Evolutionary conservation across 2,888 invertebrate species (phyloP).

Genomic region (Caenorhabditis sp.): DNA sequence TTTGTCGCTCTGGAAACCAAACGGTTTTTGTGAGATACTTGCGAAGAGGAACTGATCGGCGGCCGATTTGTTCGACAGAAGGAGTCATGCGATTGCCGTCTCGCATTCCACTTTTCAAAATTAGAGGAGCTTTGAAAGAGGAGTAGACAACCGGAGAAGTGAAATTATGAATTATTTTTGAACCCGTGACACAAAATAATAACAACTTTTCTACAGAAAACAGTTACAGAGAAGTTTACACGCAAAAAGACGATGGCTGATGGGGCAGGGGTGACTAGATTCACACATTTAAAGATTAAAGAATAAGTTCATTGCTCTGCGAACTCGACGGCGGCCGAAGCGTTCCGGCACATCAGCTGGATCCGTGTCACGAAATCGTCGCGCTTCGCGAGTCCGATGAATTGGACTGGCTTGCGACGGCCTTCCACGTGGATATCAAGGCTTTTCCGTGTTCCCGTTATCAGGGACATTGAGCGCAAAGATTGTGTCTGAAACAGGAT

Average conservation of each 20-base stretch:
- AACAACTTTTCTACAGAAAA: neutral
- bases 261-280: neutral
- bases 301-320: conserved; percentile 21
- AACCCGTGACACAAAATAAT: neutral
- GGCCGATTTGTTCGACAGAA: too few species aligned
- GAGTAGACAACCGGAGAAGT: neutral
- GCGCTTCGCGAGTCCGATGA: conserved; percentile 67
- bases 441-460: conserved; percentile 70
- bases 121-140: too few species aligned
- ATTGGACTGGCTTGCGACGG: conserved; percentile 69
- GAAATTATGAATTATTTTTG: neutral
- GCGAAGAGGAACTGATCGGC: conserved; percentile 16
- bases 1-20: conserved; percentile 5
- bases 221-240: conserved; percentile 2
- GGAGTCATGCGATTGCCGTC: too few species aligned
- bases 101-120: too few species aligned
- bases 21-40: conserved; percentile 2
- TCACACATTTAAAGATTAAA: neutral
- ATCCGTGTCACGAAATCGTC: conserved; percentile 65
- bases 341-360: conserved; percentile 58
- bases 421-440: conserved; percentile 68
- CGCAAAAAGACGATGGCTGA: conserved; percentile 1
- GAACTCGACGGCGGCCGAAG: conserved; percentile 41
- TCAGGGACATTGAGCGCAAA: conserved; percentile 63
- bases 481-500: conserved; percentile 56